Evolutionary conservation across 92 coral and sea anemone species (phyloP).

Genomic region (Scolanthus callimorphus): DNA sequence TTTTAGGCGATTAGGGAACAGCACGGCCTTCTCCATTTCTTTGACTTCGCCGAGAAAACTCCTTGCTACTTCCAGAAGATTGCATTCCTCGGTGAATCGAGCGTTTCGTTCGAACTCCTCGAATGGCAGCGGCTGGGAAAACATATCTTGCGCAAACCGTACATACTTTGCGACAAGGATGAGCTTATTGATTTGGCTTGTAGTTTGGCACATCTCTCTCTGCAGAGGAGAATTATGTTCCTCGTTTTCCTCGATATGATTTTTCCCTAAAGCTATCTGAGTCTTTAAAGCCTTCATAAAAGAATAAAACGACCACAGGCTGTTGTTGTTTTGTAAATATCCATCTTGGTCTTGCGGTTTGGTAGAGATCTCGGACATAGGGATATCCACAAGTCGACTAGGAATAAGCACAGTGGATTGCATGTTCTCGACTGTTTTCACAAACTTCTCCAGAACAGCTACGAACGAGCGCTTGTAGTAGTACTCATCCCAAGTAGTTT

Average conservation of each 20-base stretch:
- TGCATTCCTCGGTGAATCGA: constrained; percentile 19
- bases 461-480: constrained; percentile 62
- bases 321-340: constrained; percentile 52
- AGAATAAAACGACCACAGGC: constrained; percentile 62
- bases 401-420: constrained; percentile 87
- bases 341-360: constrained; percentile 22
- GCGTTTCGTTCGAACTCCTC: constrained; percentile 43
- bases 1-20: constrained; percentile 65
- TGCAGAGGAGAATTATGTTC: constrained; percentile 47
- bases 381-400: constrained; percentile 79
- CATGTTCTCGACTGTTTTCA: constrained; percentile 82
- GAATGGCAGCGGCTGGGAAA: constrained; percentile 34
- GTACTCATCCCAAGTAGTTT: constrained; percentile 44
- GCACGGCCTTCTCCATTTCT: constrained; percentile 74
- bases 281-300: constrained; percentile 72
- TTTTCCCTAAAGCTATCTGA: constrained; percentile 50
- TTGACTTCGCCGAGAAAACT: constrained; percentile 58
- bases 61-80: constrained; percentile 53
- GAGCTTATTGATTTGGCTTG: constrained; percentile 54
- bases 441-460: constrained; percentile 72
- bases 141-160: constrained; percentile 19
- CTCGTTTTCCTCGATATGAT: constrained; percentile 41
- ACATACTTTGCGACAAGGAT: constrained; percentile 65
- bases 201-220: constrained; percentile 56
- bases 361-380: constrained; percentile 52